A percentile compares a stretch with the other conserved stretches of the same genome.
phyloP scores from a whole-genome alignment of 2,113 vertebrate genomes.

The Vulpes lagopus region DNA sequence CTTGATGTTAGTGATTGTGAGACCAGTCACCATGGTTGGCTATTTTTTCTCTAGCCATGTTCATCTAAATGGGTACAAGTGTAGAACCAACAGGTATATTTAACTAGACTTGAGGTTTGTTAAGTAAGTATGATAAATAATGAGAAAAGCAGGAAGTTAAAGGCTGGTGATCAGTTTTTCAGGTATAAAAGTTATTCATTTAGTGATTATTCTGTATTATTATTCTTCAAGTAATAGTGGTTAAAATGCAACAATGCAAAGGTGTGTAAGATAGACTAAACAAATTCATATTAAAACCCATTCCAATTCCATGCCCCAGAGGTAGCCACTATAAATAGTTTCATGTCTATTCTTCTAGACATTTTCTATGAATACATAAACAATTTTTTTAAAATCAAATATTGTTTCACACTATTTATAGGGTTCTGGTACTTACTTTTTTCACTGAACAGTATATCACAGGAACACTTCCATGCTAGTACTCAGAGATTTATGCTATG shows the following conservation, averaged over 20 bases:
- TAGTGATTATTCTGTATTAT: neutral
- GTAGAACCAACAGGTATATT: neutral
- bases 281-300: slow-evolving; percentile 58
- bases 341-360: slow-evolving; percentile 66
- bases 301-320: slow-evolving; percentile 20
- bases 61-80: neutral
- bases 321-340: slow-evolving; percentile 67
- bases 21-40: neutral
- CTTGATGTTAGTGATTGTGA: neutral
- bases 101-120: neutral
- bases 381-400: slow-evolving; percentile 49
- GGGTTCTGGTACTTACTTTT: slow-evolving; percentile 31
- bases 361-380: slow-evolving; percentile 81
- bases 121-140: neutral
- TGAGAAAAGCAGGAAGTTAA: neutral
- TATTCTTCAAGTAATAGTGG: slow-evolving; percentile 28
- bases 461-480: neutral
- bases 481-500: slow-evolving; percentile 42
- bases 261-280: neutral
- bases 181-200: neutral
- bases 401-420: slow-evolving; percentile 67
- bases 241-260: slow-evolving; percentile 15
- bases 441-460: slow-evolving; percentile 64
- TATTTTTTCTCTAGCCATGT: neutral
- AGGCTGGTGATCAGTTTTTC: neutral